Base-by-base conservation (phyloP, 2,888 invertebrate species). In the Troides oblongomaculatus region DNA sequence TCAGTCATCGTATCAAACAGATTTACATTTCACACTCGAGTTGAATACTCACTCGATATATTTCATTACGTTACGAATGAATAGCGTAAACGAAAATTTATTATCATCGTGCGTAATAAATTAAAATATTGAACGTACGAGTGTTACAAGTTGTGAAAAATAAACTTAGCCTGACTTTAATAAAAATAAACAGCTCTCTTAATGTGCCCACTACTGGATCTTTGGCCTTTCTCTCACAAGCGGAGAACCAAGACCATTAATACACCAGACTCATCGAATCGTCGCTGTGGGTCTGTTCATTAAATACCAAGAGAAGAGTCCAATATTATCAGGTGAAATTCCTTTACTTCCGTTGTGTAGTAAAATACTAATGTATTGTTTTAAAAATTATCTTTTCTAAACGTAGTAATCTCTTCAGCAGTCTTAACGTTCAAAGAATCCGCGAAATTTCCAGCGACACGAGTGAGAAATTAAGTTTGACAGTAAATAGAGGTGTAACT, bases 401-500 rank as follows among this genome's bases (percentile, higher is more conserved):
- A 58, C 23, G 23, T 25, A 58, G 57, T 18, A 64, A 64, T 65
- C 57, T 66, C 14, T 56, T 57, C 36, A 23, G 70, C 57, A 64
- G 70, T 56, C 53, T 7, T 60, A 58, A 60, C 64, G 60, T 64
- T 68, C 62, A 62, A 66, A 72, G 74, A 74, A 71, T 77, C 70
- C 64, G 61, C 66, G 77, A 77, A 76, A 86, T 87, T 84, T 87
- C 81, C 78, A 85, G 83, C 85, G 90, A 90, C 89, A 89, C 89
- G 90, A 90, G 82, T 81, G 79, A 84, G 82, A 76, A 88, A 92
- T 92, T 91, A 92, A 88, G 85, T 83, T 88, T 90, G 92, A 92
- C 92, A 92, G 91, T 87, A 89, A 91, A 87, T 87, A 88, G 87
- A 82, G 89, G 86, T 84, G 89, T 90, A 91, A 90, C 86, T 89